Base-by-base conservation (phyloP, 2,797 vertebrate species). In the Vultur gryphus region DNA sequence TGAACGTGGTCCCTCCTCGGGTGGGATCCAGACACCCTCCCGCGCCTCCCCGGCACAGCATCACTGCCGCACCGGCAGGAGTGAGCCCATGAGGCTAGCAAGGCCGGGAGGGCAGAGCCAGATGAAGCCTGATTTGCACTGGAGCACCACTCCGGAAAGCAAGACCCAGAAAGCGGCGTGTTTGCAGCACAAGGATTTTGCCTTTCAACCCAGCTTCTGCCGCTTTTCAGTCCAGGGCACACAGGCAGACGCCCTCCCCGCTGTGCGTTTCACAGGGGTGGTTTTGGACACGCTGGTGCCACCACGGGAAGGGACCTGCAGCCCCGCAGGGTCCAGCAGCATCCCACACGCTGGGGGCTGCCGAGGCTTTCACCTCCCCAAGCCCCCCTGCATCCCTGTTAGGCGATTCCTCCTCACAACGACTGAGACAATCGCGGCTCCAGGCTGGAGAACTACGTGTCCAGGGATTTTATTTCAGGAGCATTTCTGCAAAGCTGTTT, bases 391-490 rank as follows among this genome's bases (percentile, higher is more conserved):
- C 64, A 31, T 7, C 58, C 37, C 67, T 2, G 1, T 1, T 2
- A 2, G 48, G 57, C 4, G 13, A 33, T 67, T 51, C 66, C 89
- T 75, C 61, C 81, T 24, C 51, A 10, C 28, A 9, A 5, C 2
- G 4, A 57, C 70, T 31, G 41, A 8, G 19, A 24, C 29, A 26
- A 19, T 33, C 2, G 2, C 1, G 1, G 51, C 44, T 52, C 62
- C 25, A 14, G n/a, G 41, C 37, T 51, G 54, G n/a, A 62, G 20
- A n/a, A 9, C 33, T 35, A 13, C 2, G 4, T 0, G 0, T 2
- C 39, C 57, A 12, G 3, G 39, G 57, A 3, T 28, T 91, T 54
- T 2, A 54, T 31, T 41, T n/a, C 69, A 64, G 78, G 67, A 66
- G 21, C 4, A 13, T 51, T 62, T 48, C 77, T 51, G 66, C 67